Base-by-base conservation (phyloP, 2,888 invertebrate species). In the Hyposoter dolosus region DNA sequence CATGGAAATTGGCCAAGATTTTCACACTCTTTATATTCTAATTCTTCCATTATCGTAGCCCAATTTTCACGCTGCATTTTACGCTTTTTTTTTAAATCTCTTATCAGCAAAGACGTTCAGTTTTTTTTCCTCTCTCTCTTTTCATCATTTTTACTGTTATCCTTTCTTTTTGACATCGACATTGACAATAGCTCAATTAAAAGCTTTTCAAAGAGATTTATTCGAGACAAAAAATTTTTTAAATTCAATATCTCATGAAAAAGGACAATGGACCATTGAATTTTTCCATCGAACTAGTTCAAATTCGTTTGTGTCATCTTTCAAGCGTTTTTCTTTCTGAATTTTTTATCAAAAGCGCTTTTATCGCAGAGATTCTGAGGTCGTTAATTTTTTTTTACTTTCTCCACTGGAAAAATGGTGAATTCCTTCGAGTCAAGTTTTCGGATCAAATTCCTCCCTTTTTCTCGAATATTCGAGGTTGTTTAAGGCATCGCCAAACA, bases 391-490 rank as follows among this genome's bases (percentile, higher is more conserved):
- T 28, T 28, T 10, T 28, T 12, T 15, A 5, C 43, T 75, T 3
- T 69, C 68, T 71, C 35, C 63, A 43, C 23, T 77, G 69, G 60
- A 77, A 77, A 65, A 65, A 65, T 9, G 9, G 2, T 1, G 10
- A 65, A 40, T 65, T 65, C 35, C n/a, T 65, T 65, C 7, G 3
- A 60, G 10, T 19, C 35, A 65, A 40, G 40, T 40, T 68, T 43
- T 45, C 43, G 23, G 40, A 65, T 60, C 28, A 15, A 60, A 60
- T 28, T 60, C 15, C 28, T 28, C 28, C 1, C 28, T 28, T 28
- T 28, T 28, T 5, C 60, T 60, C 60, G 6, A 60, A 60, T 28
- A 28, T 60, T 28, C 28, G 60, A 60, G 60, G 28, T 60, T 60
- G 23, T 28, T 60, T 12, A 28, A 28, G 60, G 28, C 60, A 28